Conservation (phyloP, 2,113 vertebrate genomes). For the Planiliza haematocheilus region DNA sequence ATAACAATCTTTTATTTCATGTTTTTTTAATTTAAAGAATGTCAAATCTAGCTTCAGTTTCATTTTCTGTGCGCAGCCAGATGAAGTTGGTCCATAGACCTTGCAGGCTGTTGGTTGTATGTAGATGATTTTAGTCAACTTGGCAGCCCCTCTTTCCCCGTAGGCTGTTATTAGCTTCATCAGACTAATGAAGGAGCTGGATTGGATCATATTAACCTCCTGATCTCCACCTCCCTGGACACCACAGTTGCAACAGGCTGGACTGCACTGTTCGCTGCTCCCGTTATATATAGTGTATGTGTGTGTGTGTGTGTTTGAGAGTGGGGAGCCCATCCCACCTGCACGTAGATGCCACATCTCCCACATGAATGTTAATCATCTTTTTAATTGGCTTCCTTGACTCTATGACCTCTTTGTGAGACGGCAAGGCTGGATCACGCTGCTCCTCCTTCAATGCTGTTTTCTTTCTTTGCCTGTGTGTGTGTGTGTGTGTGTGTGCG, state of each 20-base stretch:
- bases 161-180: conserved; percentile 73
- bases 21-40: no score
- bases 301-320: conserved; percentile 16
- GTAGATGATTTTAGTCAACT: conserved; percentile 52
- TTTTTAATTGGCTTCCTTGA: conserved; percentile 80
- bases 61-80: conserved; percentile 1
- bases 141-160: conserved; percentile 47
- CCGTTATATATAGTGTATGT: conserved; percentile 31
- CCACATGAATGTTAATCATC: conserved; percentile 80
- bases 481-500: neutral
- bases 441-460: conserved; percentile 43
- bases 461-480: conserved; percentile 18
- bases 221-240: conserved; percentile 75
- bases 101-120: conserved; percentile 23
- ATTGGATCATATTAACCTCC: conserved; percentile 80
- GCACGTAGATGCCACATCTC: conserved; percentile 58
- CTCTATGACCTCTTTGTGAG: conserved; percentile 72
- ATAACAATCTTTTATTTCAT: neutral
- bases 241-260: conserved; percentile 60
- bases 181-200: conserved; percentile 76
- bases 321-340: conserved; percentile 50
- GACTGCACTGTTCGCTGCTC: conserved; percentile 50
- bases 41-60: no score
- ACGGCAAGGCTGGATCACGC: conserved; percentile 43
- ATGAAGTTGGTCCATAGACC: conserved; percentile 26